Percentiles rank a stretch among this genome's conserved stretches.
These are phyloP conservation scores for Caprella mutica DNA, from an alignment of 2,888 invertebrate genomes.

Conservation along the genomic window DNA sequence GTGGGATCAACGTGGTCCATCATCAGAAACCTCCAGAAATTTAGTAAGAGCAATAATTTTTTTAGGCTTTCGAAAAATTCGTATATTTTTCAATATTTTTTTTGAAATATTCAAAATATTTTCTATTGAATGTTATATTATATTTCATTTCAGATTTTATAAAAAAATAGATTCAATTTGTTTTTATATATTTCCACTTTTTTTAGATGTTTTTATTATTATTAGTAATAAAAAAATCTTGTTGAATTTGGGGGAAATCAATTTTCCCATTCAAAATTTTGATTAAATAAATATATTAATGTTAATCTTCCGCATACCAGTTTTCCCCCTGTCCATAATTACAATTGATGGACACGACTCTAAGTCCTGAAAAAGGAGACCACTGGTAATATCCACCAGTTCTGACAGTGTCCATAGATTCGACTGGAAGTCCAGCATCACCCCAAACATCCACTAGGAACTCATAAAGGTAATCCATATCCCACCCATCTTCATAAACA, in stretches of 20 bases:
- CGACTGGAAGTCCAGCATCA: conserved; percentile 13
- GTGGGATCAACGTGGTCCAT: conserved; percentile 42
- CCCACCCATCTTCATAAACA: conserved; percentile 15
- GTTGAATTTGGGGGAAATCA: too few relatives aligned
- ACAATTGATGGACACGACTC: conserved; percentile 45
- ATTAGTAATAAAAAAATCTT: too few relatives aligned
- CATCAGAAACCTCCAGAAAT: conserved; percentile 36
- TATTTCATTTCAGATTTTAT: background rate
- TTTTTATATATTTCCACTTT: background rate
- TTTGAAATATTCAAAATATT: background rate
- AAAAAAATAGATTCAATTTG: background rate
- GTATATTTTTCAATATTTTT: too few relatives aligned
- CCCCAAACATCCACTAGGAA: conserved; percentile 13
- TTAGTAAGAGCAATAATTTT: background rate
- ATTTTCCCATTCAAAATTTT: too few relatives aligned
- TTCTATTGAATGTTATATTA: background rate
- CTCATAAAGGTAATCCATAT: conserved; percentile 23
- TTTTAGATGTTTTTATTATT: too few relatives aligned
- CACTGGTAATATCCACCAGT: conserved; percentile 42
- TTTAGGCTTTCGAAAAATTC: background rate
- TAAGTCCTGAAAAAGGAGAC: conserved; percentile 41
- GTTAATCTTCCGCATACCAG: conserved; percentile 38
- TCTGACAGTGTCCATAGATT: conserved; percentile 3
- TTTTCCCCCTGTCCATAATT: conserved; percentile 45
- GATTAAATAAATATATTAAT: background rate